These are phyloP conservation scores for Dryococelus australis DNA, from an alignment of 2,888 invertebrate species.

Conservation along the genomic window DNA sequence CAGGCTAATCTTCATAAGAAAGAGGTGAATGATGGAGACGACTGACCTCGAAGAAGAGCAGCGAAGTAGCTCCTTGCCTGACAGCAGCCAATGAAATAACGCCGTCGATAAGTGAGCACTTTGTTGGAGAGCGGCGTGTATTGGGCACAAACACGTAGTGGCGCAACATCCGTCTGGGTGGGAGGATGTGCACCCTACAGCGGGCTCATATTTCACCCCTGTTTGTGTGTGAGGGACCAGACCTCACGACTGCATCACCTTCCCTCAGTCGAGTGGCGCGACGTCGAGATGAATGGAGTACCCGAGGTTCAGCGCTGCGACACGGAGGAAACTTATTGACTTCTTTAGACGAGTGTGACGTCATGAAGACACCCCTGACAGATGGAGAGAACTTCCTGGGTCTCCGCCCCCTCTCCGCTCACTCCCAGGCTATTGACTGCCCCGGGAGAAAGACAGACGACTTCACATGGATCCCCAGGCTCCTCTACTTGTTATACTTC, in stretches of 20 bases:
- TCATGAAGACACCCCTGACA: not conserved
- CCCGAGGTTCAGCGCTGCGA: not conserved
- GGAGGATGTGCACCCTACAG: not conserved
- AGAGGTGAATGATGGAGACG: too few relatives aligned
- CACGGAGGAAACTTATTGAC: not conserved
- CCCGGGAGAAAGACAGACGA: too few relatives aligned
- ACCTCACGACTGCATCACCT: not conserved
- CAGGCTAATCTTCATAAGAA: too few relatives aligned
- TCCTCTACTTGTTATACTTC: too few relatives aligned
- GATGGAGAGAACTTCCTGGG: not conserved
- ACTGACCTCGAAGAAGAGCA: too few relatives aligned
- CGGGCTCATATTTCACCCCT: not conserved
- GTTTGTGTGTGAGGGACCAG: too few relatives aligned
- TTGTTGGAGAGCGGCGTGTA: not conserved
- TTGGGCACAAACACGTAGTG: not conserved
- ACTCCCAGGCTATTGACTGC: too few relatives aligned
- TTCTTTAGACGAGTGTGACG: not conserved
- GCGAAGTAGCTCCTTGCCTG: not conserved
- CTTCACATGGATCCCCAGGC: too few relatives aligned
- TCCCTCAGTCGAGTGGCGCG: not conserved
- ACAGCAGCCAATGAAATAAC: not conserved
- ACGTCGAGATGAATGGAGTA: not conserved
- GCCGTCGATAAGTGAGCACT: not conserved
- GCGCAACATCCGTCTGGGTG: not conserved
- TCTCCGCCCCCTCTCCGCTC: not conserved